phyloP scores from a whole-genome alignment of 2,888 invertebrate genomes.

The Pachycephus smyrnensis region DNA sequence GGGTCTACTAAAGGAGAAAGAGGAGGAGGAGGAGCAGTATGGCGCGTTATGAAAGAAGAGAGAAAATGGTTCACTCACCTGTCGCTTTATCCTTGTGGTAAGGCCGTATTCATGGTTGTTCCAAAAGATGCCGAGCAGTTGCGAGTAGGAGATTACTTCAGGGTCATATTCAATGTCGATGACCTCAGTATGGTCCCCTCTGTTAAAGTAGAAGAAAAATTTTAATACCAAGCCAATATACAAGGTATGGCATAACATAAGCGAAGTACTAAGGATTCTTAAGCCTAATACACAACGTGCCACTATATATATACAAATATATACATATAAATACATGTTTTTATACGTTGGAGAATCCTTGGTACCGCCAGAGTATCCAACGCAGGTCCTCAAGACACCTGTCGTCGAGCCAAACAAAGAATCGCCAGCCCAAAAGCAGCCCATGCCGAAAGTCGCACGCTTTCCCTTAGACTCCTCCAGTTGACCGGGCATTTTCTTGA shows the following conservation, averaged over 20 bases:
- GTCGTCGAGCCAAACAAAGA: slow-evolving; percentile 81
- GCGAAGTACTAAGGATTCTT: background rate
- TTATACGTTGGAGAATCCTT: slow-evolving; percentile 85
- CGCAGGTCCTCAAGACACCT: slow-evolving; percentile 87
- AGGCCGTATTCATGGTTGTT: slow-evolving; percentile 91
- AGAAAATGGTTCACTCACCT: slow-evolving; percentile 69
- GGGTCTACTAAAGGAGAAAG: background rate
- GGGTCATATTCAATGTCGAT: slow-evolving; percentile 94
- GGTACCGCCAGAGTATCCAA: slow-evolving; percentile 93
- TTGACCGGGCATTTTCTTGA: slow-evolving; percentile 65
- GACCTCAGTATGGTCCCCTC: slow-evolving; percentile 95
- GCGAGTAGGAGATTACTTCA: slow-evolving; percentile 77
- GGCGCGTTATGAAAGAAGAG: background rate
- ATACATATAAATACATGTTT: slow-evolving; percentile 73
- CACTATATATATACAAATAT: background rate
- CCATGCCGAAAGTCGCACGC: slow-evolving; percentile 92
- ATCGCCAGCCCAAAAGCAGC: slow-evolving; percentile 94
- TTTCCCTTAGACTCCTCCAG: slow-evolving; percentile 76
- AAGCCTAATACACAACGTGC: background rate
- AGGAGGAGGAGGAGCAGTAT: background rate
- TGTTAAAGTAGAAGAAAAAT: slow-evolving; percentile 59
- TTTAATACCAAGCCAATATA: background rate
- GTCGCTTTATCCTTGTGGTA: slow-evolving; percentile 82
- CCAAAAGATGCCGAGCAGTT: slow-evolving; percentile 90
- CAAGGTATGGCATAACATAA: background rate